Percentiles rank a stretch among this genome's conserved stretches.
Evolutionary conservation across 2,113 vertebrate genomes (phyloP).

Genomic region (Bubo bubo): DNA sequence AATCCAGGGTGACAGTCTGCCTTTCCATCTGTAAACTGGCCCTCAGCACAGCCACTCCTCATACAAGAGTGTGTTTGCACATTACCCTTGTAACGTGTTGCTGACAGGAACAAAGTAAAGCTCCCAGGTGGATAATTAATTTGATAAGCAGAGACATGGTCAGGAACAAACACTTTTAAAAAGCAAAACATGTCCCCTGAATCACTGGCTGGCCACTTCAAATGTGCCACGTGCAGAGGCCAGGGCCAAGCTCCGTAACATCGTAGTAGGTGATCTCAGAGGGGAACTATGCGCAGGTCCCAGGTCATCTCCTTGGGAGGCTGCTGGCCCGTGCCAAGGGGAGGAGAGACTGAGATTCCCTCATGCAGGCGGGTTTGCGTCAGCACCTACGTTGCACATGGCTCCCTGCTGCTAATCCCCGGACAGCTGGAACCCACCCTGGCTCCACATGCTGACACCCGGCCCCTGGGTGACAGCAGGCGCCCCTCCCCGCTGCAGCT

Average conservation of each 20-base stretch:
- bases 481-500: neutral
- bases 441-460: neutral
- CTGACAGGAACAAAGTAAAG: neutral
- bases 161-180: neutral
- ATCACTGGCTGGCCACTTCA: neutral
- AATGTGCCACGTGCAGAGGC: neutral
- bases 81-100: neutral
- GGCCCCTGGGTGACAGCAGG: neutral
- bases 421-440: neutral
- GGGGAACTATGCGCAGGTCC: neutral
- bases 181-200: neutral
- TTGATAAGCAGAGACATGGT: neutral
- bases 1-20: neutral
- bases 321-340: neutral
- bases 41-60: rapidly evolving
- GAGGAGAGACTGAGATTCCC: neutral
- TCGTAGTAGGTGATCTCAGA: neutral
- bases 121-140: neutral
- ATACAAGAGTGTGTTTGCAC: neutral
- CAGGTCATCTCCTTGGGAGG: neutral
- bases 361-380: neutral
- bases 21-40: neutral
- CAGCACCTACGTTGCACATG: neutral
- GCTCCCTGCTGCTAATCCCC: neutral
- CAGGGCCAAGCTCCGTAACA: neutral